Evolutionary conservation across 2,797 vertebrate species (phyloP), one percentile per base, ranked within the genome.

Genomic region (Halcyon chelicuti): DNA sequence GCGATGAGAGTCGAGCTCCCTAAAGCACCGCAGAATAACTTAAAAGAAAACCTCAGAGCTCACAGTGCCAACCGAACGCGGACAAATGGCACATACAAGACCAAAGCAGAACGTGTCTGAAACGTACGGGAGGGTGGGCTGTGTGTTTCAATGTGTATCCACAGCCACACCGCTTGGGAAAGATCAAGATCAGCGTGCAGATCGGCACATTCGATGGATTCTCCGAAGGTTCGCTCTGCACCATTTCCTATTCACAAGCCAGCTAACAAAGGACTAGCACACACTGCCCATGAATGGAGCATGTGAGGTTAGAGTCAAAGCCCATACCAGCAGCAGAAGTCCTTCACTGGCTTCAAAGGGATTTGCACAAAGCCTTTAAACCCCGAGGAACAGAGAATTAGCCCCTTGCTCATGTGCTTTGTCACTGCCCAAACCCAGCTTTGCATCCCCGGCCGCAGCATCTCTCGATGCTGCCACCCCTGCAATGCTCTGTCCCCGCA

Each of bases 1-100:
- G 60, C 51, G 44, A 88, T 91, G 86, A 88, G 82, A 94, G 35
- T 19, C 70, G 72, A 91, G 66, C 58, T 92, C 71, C 77, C 82
- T 67, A 6, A 88, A 92, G 46, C 65, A 47, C 71, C 40, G 63
- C 12, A 71, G 63, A 74, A 61, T 54, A 92, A 94, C 82, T 89
- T 94, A 51, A 86, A 87, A 79, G 54, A 66, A 94, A 89, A 81
- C 51, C 66, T 90, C 93, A 82, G 79, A 73, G 70, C 70, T 84
- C 63, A 52, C 6, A 74, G 12, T 14, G 47, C 44, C 61, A 86
- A 14, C 79, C 31, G 40, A 90, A 84, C 29, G 66, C 47, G 39
- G 15, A 63, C 42, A 93, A 87, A 74, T 31, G 63, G 68, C 82
- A 74, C 33, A 29, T 17, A 37, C 28, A 77, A 51, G 51, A 75